These are phyloP conservation scores for Scrobipalpa atriplicella DNA, from an alignment of 2,888 invertebrate species.

Conservation along the genomic window DNA sequence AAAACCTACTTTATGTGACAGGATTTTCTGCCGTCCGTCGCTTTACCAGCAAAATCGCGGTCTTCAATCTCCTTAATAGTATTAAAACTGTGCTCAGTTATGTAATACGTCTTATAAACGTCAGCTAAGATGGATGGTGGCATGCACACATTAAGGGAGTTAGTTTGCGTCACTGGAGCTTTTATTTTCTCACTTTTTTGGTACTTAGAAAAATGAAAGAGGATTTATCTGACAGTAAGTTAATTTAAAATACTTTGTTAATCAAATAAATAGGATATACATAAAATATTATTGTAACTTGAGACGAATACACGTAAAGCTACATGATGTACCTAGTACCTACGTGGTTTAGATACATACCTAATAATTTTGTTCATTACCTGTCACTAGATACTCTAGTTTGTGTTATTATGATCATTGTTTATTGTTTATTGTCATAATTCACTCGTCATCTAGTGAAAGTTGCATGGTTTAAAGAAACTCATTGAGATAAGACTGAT, in stretches of 20 bases:
- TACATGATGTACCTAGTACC: no score
- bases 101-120: conserved; percentile 26
- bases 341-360: no score
- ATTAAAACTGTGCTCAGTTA: conserved; percentile 27
- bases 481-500: no score
- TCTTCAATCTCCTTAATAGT: conserved; percentile 26
- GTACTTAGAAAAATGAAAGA: background rate
- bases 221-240: background rate
- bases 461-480: no score
- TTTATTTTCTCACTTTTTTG: background rate
- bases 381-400: no score
- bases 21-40: background rate
- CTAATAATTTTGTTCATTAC: no score
- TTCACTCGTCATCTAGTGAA: no score
- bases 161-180: conserved; percentile 3
- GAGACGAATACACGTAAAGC: no score
- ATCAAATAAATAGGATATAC: background rate
- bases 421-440: no score
- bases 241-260: background rate
- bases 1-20: background rate
- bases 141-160: conserved; percentile 20
- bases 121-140: conserved; percentile 22
- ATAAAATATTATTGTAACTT: no score
- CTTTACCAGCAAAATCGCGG: background rate
- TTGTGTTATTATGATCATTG: no score